phyloP scores from a whole-genome alignment of 1,140 invertebrate genomes.

The Hycleus cichorii region DNA sequence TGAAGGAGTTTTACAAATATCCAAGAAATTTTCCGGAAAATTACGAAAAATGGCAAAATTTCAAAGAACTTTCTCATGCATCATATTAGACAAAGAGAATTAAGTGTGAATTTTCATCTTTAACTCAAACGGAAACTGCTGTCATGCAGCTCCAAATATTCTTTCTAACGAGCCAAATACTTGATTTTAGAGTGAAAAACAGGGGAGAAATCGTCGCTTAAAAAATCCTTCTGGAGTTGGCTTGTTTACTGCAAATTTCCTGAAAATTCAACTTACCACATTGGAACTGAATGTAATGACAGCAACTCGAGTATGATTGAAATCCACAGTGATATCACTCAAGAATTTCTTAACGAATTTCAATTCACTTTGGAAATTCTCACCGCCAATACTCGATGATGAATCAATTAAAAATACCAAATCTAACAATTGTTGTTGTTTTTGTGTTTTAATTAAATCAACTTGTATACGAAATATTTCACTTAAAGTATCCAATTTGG shows the following conservation, averaged over 20 bases:
- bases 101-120: no score
- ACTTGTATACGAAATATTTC: conserved; percentile 49
- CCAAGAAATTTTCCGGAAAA: no score
- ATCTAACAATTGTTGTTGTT: conserved; percentile 41
- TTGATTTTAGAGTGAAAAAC: no score
- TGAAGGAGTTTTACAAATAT: no score
- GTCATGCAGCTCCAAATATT: no score
- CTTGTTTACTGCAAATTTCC: neutral
- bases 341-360: conserved; percentile 64
- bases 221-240: no score
- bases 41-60: no score
- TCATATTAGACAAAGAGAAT: no score
- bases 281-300: conserved; percentile 61
- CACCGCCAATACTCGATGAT: conserved; percentile 57
- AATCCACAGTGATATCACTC: conserved; percentile 61
- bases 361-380: conserved; percentile 61
- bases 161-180: no score
- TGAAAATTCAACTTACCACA: conserved; percentile 41
- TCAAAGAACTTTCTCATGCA: no score
- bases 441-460: conserved; percentile 33
- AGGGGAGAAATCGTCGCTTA: no score
- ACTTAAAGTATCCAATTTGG: conserved; percentile 51
- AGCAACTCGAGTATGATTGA: conserved; percentile 55
- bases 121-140: no score
- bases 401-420: conserved; percentile 64